These are phyloP conservation scores for Perognathus longimembris DNA, from an alignment of 2,113 vertebrate genomes.

Conservation along the genomic window DNA sequence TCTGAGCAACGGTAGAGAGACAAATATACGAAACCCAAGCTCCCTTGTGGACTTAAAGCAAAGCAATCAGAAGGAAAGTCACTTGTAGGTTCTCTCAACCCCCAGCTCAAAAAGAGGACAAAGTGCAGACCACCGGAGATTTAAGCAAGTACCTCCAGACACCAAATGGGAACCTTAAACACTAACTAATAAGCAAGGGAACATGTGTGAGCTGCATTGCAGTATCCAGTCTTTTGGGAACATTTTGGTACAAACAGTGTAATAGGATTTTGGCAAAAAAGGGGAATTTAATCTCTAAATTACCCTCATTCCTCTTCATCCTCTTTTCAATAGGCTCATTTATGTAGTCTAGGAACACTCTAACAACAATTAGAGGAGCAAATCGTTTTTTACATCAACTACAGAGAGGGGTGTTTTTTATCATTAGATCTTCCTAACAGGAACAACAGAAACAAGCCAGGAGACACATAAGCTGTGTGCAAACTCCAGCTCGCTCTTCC, in stretches of 20 bases:
- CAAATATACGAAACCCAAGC: conserved; percentile 14
- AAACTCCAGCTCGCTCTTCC: conserved; percentile 66
- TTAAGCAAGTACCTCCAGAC: conserved; percentile 53
- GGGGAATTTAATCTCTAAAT: conserved; percentile 65
- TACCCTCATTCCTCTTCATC: conserved; percentile 79
- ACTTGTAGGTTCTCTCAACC: conserved; percentile 52
- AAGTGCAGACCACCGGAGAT: conserved; percentile 45
- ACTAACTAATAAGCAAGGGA: conserved; percentile 85
- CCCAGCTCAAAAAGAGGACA: conserved; percentile 48
- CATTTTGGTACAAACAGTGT: conserved; percentile 91
- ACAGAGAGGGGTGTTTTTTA: conserved; percentile 20
- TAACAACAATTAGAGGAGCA: conserved; percentile 46
- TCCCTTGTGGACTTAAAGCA: conserved; percentile 63
- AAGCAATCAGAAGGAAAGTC: not conserved
- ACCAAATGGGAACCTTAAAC: conserved; percentile 84
- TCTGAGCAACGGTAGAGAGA: conserved; percentile 67
- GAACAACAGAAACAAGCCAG: conserved; percentile 33
- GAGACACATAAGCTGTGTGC: conserved; percentile 73
- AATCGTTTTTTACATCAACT: not conserved
- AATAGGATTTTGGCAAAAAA: conserved; percentile 30
- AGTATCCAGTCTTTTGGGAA: conserved; percentile 88
- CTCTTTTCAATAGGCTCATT: conserved; percentile 66
- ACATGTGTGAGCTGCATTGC: conserved; percentile 89
- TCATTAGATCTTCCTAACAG: conserved; percentile 1
- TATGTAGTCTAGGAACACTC: conserved; percentile 69